Evolutionary conservation across 2,113 vertebrate species (phyloP).

Genomic region (Platysteira castanea): DNA sequence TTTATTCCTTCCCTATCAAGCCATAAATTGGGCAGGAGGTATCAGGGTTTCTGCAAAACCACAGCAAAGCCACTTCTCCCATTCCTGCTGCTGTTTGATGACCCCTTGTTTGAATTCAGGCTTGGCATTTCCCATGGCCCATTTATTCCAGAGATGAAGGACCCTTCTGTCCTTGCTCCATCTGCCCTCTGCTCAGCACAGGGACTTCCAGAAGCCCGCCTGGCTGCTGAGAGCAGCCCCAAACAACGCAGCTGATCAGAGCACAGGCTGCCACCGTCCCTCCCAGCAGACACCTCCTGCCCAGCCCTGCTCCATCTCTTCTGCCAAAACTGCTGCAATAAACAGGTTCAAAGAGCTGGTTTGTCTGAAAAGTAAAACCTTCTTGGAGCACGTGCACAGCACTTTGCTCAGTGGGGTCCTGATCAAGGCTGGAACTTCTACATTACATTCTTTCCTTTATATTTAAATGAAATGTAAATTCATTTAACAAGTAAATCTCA

Average conservation of each 20-base stretch:
- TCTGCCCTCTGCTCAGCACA: neutral
- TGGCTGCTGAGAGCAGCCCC: neutral
- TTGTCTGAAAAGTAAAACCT: neutral
- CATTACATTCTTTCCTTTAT: neutral
- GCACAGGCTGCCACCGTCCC: neutral
- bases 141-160: neutral
- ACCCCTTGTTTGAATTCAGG: neutral
- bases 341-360: neutral
- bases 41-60: neutral
- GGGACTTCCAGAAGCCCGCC: neutral
- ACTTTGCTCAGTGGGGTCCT: neutral
- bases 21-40: neutral
- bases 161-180: neutral
- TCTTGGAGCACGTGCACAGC: neutral
- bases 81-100: neutral
- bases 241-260: neutral
- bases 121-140: neutral
- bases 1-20: neutral
- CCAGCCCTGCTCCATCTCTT: neutral
- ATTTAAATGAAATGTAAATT: neutral
- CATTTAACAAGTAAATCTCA: neutral
- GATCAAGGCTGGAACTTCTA: neutral
- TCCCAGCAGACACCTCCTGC: neutral
- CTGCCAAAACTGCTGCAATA: neutral
- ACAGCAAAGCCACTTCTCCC: neutral